phyloP scores from a whole-genome alignment of 2,797 vertebrate species.

The Rhinophrynus dorsalis region DNA sequence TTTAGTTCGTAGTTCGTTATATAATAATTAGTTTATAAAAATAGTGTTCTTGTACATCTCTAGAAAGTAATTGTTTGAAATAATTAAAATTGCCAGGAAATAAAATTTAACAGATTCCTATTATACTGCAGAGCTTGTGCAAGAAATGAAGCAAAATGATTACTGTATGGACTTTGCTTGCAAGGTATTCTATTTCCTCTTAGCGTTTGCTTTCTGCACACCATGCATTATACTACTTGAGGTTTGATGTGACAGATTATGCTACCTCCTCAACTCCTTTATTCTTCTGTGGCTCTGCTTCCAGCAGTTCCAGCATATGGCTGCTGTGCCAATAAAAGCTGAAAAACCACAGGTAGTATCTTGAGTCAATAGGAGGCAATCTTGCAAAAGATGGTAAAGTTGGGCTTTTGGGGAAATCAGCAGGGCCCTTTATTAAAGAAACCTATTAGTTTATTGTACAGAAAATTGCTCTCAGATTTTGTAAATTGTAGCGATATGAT shows the following conservation, averaged over 20 bases:
- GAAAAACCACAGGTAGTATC: conserved; percentile 13
- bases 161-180: too few species aligned
- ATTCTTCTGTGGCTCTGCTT: conserved; percentile 6
- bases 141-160: too few species aligned
- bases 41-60: too few species aligned
- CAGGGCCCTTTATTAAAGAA: conserved; percentile 2
- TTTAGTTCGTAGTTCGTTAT: too few species aligned
- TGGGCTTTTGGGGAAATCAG: conserved; percentile 30
- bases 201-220: not conserved
- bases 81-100: too few species aligned
- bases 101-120: too few species aligned
- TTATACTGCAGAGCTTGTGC: too few species aligned
- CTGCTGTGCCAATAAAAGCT: conserved; percentile 2
- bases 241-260: conserved; percentile 35
- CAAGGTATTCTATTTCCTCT: not conserved
- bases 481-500: not conserved
- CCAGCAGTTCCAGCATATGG: conserved; percentile 29
- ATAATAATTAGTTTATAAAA: too few species aligned
- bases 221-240: not conserved
- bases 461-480: not conserved
- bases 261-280: not conserved
- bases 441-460: conserved; percentile 1
- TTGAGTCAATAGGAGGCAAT: conserved; percentile 28
- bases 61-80: too few species aligned
- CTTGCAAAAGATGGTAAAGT: conserved; percentile 7